Evolutionary conservation across 2,113 vertebrate species (phyloP).

Genomic region (Pipa parva): DNA sequence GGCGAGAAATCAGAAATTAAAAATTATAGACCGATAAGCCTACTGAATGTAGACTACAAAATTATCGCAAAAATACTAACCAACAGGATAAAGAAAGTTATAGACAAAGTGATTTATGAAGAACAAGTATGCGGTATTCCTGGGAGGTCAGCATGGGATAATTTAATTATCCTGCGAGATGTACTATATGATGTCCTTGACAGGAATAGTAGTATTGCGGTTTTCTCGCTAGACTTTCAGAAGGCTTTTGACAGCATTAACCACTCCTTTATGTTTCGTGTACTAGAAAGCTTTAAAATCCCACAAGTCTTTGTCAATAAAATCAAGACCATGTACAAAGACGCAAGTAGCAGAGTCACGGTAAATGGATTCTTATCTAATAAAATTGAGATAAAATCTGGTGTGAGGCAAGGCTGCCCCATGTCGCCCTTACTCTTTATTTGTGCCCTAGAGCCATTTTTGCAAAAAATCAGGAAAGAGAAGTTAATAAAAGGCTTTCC

Average conservation of each 20-base stretch:
- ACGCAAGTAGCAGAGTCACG: not conserved
- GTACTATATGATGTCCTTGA: not conserved
- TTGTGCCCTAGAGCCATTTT: not conserved
- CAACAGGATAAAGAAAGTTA: not conserved
- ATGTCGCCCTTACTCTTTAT: not conserved
- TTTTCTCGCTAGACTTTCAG: not conserved
- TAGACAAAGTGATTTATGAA: not conserved
- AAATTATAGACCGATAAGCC: no score
- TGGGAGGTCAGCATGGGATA: not conserved
- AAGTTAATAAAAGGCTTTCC: not conserved
- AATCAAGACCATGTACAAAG: not conserved
- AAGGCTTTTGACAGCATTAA: not conserved
- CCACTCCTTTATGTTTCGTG: constrained; percentile 1
- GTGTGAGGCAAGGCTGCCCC: not conserved
- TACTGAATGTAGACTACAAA: no score
- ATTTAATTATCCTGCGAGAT: not conserved
- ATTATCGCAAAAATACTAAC: no score
- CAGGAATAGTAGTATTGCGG: not conserved
- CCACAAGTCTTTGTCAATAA: not conserved
- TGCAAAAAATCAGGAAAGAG: not conserved
- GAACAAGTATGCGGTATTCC: not conserved
- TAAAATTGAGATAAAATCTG: not conserved
- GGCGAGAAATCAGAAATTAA: no score
- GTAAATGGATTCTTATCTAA: not conserved
- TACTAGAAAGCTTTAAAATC: not conserved